Base-by-base conservation (phyloP, 2,113 vertebrate genomes). In the Argyrosomus japonicus region DNA sequence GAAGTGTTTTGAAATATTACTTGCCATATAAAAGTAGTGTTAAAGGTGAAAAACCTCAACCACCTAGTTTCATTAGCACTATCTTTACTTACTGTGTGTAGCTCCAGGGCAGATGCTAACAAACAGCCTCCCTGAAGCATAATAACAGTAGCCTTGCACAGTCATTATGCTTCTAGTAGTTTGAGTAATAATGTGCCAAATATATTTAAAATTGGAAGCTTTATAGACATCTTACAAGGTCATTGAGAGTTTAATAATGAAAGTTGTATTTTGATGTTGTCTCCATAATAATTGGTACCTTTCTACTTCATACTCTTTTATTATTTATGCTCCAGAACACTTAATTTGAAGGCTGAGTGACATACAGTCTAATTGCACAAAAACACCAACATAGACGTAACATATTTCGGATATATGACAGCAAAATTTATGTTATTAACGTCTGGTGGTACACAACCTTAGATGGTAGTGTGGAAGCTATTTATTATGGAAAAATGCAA, bases 371-470 rank as follows among this genome's bases (percentile, higher is more conserved):
- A 23, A 51, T 61, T 13, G 25, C 58, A 50, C 25, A 61, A 47
- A 78, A 43, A 64, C 23, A 36, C 36, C 45, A n/a, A 68, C 29
- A 40, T 11, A 65, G n/a, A 57, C 29, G 4, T 85, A 56, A 51
- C 13, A 27, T 29, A 36, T 73, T 69, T 61, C 58, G 15, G 47
- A 48, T 19, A 45, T 15, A 50, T 67, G 80, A 73, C 78, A 82
- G 71, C 25, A 56, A 77, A 82, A 82, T 77, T 64, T 78, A 17
- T 87, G 45, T 75, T 70, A 77, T 74, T 78, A 19, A 81, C 48
- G n/a, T 73, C 18, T 76, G 43, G 63, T 72, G 50, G 65, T 25
- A 6, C 43, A 63, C 15, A 68, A 14, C 10, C 21, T 14, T 21
- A 51, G 36, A 80, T 78, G 18, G 68, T 50, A 36, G 15, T 8